These are phyloP conservation scores for Hemicordylus capensis DNA, from an alignment of 2,113 vertebrate genomes.

Conservation along the genomic window DNA sequence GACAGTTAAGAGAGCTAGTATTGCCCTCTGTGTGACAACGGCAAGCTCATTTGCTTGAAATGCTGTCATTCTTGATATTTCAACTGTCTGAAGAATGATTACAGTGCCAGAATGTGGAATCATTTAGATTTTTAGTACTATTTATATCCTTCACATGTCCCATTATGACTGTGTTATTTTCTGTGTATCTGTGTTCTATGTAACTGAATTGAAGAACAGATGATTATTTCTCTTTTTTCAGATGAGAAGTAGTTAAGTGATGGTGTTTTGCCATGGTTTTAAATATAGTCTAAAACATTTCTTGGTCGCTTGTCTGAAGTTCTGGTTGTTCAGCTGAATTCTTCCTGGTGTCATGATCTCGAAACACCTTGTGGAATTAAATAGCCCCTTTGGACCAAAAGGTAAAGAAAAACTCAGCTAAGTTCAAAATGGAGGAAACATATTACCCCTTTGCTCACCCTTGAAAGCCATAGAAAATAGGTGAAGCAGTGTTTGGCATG, in stretches of 20 bases:
- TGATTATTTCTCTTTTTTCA: background rate
- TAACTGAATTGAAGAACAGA: slow-evolving; percentile 12
- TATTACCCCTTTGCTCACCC: background rate
- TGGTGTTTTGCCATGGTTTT: background rate
- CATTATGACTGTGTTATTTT: slow-evolving; percentile 3
- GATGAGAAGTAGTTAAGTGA: background rate
- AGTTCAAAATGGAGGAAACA: background rate
- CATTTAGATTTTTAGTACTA: slow-evolving; percentile 32
- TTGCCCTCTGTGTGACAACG: no score
- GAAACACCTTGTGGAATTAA: background rate
- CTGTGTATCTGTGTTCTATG: slow-evolving; percentile 43
- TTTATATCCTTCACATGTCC: no score
- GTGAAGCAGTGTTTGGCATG: background rate
- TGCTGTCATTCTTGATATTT: slow-evolving; percentile 35
- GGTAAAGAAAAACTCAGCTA: background rate
- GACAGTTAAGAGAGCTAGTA: no score
- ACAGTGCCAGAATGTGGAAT: slow-evolving; percentile 46
- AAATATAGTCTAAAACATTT: background rate
- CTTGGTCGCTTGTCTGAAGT: background rate
- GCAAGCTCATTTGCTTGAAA: background rate
- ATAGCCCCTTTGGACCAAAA: background rate
- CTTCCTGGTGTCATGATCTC: background rate
- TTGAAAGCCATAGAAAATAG: background rate
- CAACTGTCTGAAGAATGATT: slow-evolving; percentile 34
- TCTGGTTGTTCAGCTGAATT: background rate